Base-by-base conservation (phyloP, 2,797 vertebrate genomes). In the Eptatretus atami region DNA sequence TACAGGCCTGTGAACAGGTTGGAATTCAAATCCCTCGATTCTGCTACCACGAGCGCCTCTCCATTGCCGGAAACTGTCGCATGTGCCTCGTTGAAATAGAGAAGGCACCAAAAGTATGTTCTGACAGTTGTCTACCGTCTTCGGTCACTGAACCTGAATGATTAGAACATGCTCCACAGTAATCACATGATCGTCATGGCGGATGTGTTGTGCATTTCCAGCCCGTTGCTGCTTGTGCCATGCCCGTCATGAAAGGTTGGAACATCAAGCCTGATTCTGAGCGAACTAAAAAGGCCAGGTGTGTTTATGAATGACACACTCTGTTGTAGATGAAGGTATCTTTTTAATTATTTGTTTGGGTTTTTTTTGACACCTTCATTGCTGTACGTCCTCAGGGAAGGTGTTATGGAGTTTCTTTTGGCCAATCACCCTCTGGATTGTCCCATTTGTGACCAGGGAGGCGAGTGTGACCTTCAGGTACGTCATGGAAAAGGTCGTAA, bases 221-320 rank as follows among this genome's bases (percentile, higher is more conserved):
- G 92, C 86, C 88, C 3, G 92, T 96, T 57, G 92, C 92, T 69
- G 86, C 92, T 25, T 98, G 92, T 71, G 90, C 92, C 64, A 98
- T 98, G 92, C 92, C 92, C 1, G 85, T 98, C 66, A 96, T 98
- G 92, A 98, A 98, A 70, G 92, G 92, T 6, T 98, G 92, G 90
- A 98, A 98, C 72, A 98, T 98, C 70, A 77, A 95, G 67, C 94
- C 90, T 67, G 83, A 88, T 71, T 96, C 90, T 1, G 90, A 96
- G 70, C 95, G 95, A 71, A 84, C 84, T 52, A 83, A 78, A 66
- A 96, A 92, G 79, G 92, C 92, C 69, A 88, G 92, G 92, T 98
- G n/a, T 61, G 57, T 61, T 61, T 61, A 11, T 12, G 57, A n/a
- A 61, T 12, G 57, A 3, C 31, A 44, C 31, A 44, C 31, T 44